Percentiles rank a stretch among this genome's conserved stretches.
Conservation (phyloP, 2,113 vertebrate genomes). For the Erythrocercus mccallii region DNA sequence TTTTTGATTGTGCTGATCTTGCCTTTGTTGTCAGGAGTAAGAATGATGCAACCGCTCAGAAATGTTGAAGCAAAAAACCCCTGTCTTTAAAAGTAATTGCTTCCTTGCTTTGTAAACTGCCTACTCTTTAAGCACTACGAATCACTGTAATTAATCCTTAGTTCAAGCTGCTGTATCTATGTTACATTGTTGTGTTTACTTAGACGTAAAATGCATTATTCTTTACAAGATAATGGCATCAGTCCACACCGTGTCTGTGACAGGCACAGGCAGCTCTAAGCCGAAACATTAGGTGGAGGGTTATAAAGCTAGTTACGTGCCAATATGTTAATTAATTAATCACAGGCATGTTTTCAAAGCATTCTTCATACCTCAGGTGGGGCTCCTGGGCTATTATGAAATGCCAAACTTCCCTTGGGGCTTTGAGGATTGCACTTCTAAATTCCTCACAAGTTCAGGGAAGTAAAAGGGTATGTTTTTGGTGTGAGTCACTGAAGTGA, state of each 20-base stretch:
- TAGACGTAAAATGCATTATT: slow-evolving; percentile 36
- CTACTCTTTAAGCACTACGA: background rate
- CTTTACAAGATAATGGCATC: slow-evolving; percentile 19
- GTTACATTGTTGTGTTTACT: slow-evolving; percentile 50
- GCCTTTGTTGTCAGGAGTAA: slow-evolving; percentile 21
- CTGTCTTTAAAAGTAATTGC: slow-evolving; percentile 43
- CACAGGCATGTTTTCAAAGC: slow-evolving; percentile 57
- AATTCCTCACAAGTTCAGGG: slow-evolving; percentile 63
- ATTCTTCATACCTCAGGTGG: slow-evolving; percentile 62
- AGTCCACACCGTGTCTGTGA: slow-evolving; percentile 13
- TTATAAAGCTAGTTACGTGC: slow-evolving; percentile 46
- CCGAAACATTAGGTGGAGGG: slow-evolving; percentile 17
- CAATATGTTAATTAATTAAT: slow-evolving; percentile 69
- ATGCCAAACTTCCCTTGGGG: slow-evolving; percentile 46
- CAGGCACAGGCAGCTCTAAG: slow-evolving; percentile 44
- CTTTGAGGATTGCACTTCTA: slow-evolving; percentile 34
- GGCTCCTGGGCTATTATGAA: slow-evolving; percentile 58
- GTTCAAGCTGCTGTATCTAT: background rate
- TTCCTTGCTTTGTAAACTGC: slow-evolving; percentile 35
- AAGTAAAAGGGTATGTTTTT: slow-evolving; percentile 65
- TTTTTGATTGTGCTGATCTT: background rate
- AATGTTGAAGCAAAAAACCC: slow-evolving; percentile 21
- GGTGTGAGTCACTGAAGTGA: slow-evolving; percentile 45
- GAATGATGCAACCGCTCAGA: slow-evolving; percentile 32
- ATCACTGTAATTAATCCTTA: slow-evolving; percentile 38